phyloP scores from a whole-genome alignment of 1,140 invertebrate genomes.

The Trialeurodes vaporariorum region DNA sequence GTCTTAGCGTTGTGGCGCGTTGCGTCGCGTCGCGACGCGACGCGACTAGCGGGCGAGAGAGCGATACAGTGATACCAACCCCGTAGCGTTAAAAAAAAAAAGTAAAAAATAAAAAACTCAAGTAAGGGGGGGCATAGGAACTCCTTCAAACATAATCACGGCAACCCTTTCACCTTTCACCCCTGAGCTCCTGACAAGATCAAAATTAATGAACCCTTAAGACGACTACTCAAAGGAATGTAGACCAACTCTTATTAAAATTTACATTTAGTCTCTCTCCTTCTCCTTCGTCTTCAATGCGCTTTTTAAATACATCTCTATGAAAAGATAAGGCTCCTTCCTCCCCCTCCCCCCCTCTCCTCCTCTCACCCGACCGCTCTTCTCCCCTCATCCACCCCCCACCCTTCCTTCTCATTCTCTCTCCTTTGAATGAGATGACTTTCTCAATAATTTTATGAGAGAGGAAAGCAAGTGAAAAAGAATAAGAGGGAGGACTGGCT shows the following conservation, averaged over 20 bases:
- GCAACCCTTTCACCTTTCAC: neutral
- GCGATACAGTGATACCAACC: neutral
- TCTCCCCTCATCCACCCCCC: no score
- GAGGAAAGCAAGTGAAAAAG: no score
- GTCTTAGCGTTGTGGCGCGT: neutral
- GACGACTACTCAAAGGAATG: neutral
- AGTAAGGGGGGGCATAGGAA: neutral
- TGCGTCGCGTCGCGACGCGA: no score
- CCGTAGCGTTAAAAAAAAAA: neutral
- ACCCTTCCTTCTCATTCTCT: no score
- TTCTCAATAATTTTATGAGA: no score
- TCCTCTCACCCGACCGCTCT: no score
- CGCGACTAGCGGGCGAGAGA: no score
- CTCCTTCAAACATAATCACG: neutral
- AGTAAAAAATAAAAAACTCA: no score
- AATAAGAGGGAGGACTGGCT: no score
- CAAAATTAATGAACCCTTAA: conserved; percentile 1
- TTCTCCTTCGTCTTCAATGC: neutral
- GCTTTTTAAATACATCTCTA: neutral
- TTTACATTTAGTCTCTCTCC: neutral
- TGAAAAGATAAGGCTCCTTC: neutral
- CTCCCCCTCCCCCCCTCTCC: no score
- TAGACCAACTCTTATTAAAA: neutral
- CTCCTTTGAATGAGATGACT: no score
- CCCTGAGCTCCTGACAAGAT: neutral